phyloP scores from a whole-genome alignment of 2,888 invertebrate genomes.

The Harpalus rubripes region DNA sequence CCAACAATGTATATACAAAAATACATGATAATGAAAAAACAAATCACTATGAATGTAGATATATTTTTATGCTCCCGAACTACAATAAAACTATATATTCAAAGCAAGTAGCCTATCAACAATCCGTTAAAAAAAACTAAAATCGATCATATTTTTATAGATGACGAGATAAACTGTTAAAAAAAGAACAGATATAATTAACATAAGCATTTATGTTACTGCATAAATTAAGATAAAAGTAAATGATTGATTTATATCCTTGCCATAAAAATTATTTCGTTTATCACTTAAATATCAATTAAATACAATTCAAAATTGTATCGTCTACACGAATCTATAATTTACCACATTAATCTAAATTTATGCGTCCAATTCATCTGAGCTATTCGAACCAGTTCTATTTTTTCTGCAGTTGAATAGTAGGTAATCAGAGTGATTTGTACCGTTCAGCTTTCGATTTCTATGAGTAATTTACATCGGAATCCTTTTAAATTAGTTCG shows the following conservation, averaged over 20 bases:
- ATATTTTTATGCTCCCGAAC: too few species aligned
- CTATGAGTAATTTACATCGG: slow-evolving; percentile 62
- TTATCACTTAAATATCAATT: background rate
- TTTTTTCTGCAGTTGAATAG: slow-evolving; percentile 31
- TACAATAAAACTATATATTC: too few species aligned
- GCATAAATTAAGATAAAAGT: background rate
- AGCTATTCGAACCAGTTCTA: slow-evolving; percentile 27
- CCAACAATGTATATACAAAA: too few species aligned
- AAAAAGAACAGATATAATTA: background rate
- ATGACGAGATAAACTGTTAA: background rate
- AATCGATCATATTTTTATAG: too few species aligned
- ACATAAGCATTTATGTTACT: background rate
- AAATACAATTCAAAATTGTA: slow-evolving; percentile 22
- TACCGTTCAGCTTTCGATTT: slow-evolving; percentile 61
- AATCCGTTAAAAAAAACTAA: too few species aligned
- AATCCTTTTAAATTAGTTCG: slow-evolving; percentile 65
- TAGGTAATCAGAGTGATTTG: slow-evolving; percentile 38
- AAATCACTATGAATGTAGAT: too few species aligned
- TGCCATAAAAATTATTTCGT: background rate
- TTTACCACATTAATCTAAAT: slow-evolving; percentile 26
- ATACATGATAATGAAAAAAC: too few species aligned
- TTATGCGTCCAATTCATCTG: slow-evolving; percentile 26
- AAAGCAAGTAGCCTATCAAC: too few species aligned
- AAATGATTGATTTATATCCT: background rate
- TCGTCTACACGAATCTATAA: slow-evolving; percentile 7